These are phyloP conservation scores for Luffia ferchaultella DNA, from an alignment of 2,888 invertebrate genomes.

Conservation along the genomic window DNA sequence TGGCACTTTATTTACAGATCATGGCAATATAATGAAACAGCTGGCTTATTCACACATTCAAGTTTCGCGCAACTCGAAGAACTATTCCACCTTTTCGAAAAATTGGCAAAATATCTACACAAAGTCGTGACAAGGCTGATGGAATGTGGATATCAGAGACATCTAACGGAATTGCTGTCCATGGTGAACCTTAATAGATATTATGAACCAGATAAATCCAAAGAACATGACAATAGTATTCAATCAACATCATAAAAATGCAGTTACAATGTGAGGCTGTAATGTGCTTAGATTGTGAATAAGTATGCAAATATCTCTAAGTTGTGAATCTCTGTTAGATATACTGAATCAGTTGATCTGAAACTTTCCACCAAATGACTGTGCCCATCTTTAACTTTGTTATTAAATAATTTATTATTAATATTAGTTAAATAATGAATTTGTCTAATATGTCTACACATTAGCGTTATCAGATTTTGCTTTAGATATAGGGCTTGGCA, in stretches of 20 bases:
- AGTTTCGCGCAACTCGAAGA: slow-evolving; percentile 65
- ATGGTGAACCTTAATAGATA: slow-evolving; percentile 72
- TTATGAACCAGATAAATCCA: slow-evolving; percentile 46
- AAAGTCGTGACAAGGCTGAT: slow-evolving; percentile 70
- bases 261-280: no score
- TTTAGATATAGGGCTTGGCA: no score
- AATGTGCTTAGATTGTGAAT: no score
- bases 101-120: slow-evolving; percentile 67
- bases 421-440: no score
- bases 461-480: no score
- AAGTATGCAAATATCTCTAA: no score
- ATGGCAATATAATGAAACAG: slow-evolving; percentile 59
- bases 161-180: slow-evolving; percentile 70
- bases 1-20: slow-evolving; percentile 38
- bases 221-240: slow-evolving; percentile 27
- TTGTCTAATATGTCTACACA: no score
- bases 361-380: no score
- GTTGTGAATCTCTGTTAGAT: no score
- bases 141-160: slow-evolving; percentile 72
- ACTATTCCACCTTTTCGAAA: slow-evolving; percentile 68
- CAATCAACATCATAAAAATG: slow-evolving; percentile 15
- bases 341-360: no score
- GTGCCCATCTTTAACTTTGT: no score
- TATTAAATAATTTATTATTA: no score
- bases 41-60: slow-evolving; percentile 61